Conservation (phyloP, 2,797 vertebrate genomes). For the Sebastes trivittatus region DNA sequence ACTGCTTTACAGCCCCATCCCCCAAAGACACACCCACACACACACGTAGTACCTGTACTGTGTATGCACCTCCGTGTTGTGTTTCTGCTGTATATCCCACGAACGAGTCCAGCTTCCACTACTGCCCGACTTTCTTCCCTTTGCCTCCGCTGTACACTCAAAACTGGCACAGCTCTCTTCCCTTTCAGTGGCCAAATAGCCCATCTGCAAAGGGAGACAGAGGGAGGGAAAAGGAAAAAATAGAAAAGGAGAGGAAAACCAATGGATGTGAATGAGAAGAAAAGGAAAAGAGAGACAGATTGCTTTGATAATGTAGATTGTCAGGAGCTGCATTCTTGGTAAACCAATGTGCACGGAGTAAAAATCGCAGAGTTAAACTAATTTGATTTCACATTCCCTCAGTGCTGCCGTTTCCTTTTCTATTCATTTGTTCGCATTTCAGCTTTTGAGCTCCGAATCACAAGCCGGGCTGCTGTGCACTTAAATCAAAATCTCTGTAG, state of each 20-base stretch:
- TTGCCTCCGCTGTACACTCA: conserved; percentile 48
- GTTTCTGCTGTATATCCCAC: conserved; percentile 52
- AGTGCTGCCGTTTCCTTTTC: conserved; percentile 49
- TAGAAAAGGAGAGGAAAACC: conserved; percentile 25
- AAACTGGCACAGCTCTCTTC: conserved; percentile 63
- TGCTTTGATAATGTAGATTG: conserved; percentile 77
- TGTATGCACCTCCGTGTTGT: conserved; percentile 28
- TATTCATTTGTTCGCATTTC: conserved; percentile 64
- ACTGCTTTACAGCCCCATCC: not conserved
- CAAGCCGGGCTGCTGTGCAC: conserved; percentile 49
- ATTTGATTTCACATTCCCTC: conserved; percentile 71
- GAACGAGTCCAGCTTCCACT: conserved; percentile 35
- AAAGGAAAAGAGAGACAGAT: conserved; percentile 64
- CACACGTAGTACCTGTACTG: conserved; percentile 62
- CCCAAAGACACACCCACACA: conserved; percentile 7
- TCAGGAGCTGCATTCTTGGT: conserved; percentile 73
- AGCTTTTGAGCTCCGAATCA: conserved; percentile 57
- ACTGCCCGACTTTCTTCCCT: conserved; percentile 53
- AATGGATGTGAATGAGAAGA: conserved; percentile 40
- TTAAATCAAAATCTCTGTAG: conserved; percentile 38
- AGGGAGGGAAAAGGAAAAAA: conserved; percentile 45
- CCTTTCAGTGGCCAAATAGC: conserved; percentile 59
- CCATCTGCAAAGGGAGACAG: conserved; percentile 65
- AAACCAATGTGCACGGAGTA: conserved; percentile 64
- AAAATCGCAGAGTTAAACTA: conserved; percentile 72